phyloP scores from a whole-genome alignment of 2,888 invertebrate genomes.

The Drosophila meridionalis region DNA sequence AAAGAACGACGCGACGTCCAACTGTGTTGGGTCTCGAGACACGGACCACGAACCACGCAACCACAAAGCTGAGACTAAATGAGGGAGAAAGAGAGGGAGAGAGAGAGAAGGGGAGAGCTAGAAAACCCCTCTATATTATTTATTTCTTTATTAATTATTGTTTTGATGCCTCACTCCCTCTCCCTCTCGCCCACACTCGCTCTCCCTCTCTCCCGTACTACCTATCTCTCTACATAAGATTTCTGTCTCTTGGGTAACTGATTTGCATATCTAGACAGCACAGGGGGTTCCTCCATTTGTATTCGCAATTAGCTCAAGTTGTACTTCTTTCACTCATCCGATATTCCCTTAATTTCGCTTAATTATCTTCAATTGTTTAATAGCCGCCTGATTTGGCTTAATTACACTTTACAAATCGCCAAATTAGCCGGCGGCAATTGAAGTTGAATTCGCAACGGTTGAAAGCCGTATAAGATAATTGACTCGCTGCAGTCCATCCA shows the following conservation, averaged over 20 bases:
- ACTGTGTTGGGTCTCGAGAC: conserved; percentile 49
- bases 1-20: conserved; percentile 46
- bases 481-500: conserved; percentile 1
- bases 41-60: conserved; percentile 11
- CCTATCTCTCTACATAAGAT: neutral
- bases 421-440: conserved; percentile 35
- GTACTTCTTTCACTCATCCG: conserved; percentile 11
- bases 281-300: conserved; percentile 16
- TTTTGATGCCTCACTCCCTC: conserved; percentile 16
- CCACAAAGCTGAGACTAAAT: neutral
- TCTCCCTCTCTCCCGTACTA: neutral
- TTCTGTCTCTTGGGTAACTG: conserved; percentile 12
- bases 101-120: neutral
- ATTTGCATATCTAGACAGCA: conserved; percentile 44
- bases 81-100: too few relatives aligned
- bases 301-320: conserved; percentile 16
- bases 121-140: conserved; percentile 40
- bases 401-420: conserved; percentile 41
- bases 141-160: conserved; percentile 76
- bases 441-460: conserved; percentile 43
- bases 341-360: conserved; percentile 52
- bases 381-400: conserved; percentile 67
- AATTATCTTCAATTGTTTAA: conserved; percentile 77
- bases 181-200: neutral
- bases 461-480: conserved; percentile 9